Base-by-base conservation (phyloP, 2,797 vertebrate genomes). In the Enteromius unitaeniatus region DNA sequence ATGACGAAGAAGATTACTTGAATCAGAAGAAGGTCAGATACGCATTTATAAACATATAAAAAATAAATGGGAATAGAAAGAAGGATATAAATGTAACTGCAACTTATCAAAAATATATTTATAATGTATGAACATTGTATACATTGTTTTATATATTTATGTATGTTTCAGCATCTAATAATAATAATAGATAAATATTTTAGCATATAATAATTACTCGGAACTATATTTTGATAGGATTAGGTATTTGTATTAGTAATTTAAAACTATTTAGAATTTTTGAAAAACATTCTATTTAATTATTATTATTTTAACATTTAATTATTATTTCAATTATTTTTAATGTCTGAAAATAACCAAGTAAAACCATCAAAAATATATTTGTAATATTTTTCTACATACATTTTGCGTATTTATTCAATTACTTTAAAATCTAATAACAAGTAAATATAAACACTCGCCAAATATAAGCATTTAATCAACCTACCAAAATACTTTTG, bases 11-110 rank as follows among this genome's bases (percentile, higher is more conserved):
- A 28, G 92, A 94, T 47, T 95, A 97, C 82, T 89, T 98, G 72
- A 95, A 96, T 8, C 93, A 93, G 79, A 97, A 93, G 83, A 97
- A 97, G 96, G 97, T 97, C 37, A 69, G 75, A 79, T 23, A 81
- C 23, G 19, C 6, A 23, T 42, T 69, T 28, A 65, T 14, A 45
- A 0, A 65, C n/a, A n/a, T 11, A 1, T 4, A 5, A 45, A 69
- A 40, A 19, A 13, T 42, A 17, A 21, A 58, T 2, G 21, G n/a
- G 42, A 70, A 28, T 72, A 47, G 14, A 9, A 70, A 42, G n/a
- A 42, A 23, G 9, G 1, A 69, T 3, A 23, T 23, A 3, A 1
- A 17, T 1, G 3, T 28, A 26, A 28, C 23, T 72, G 15, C 6
- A 28, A 49, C 0, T 3, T 42, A 11, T 70, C 0, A 23, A 23